These are phyloP conservation scores for Phallusia fumigata DNA, from an alignment of 23 tunicate genomes.

Conservation along the genomic window DNA sequence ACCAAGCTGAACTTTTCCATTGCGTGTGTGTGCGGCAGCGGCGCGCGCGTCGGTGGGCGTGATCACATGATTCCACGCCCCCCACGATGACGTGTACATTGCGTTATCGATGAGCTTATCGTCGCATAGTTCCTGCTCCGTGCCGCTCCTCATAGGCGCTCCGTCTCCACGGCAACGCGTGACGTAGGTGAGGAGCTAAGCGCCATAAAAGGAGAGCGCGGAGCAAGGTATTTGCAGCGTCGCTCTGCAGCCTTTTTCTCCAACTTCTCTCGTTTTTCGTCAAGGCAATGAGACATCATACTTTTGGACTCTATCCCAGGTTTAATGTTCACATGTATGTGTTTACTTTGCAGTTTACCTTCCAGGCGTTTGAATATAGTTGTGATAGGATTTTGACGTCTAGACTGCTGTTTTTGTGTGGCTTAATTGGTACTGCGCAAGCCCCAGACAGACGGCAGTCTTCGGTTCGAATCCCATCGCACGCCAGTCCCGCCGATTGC, in stretches of 20 bases:
- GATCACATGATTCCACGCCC: slow-evolving; percentile 2
- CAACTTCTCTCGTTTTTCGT: not conserved
- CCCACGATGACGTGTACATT: slow-evolving; percentile 12
- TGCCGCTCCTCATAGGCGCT: not conserved
- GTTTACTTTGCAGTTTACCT: too few relatives aligned
- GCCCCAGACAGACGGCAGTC: too few relatives aligned
- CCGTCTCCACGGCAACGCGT: slow-evolving; percentile 2
- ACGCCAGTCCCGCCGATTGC: too few relatives aligned
- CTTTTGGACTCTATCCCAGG: not conserved
- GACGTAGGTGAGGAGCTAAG: slow-evolving; percentile 1
- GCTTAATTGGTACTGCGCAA: too few relatives aligned
- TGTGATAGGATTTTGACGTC: too few relatives aligned
- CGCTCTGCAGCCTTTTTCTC: not conserved
- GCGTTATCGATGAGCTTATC: slow-evolving; percentile 23
- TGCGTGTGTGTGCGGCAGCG: slow-evolving; percentile 12
- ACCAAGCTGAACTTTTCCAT: slow-evolving; percentile 14
- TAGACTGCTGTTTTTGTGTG: too few relatives aligned
- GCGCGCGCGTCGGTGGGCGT: slow-evolving; percentile 3
- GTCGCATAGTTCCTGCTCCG: slow-evolving; percentile 13
- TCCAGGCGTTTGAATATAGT: too few relatives aligned
- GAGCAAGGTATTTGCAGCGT: not conserved
- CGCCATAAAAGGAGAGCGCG: not conserved
- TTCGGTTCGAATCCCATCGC: too few relatives aligned
- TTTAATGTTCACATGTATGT: too few relatives aligned
- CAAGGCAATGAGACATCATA: not conserved